Conservation (phyloP, 2,113 vertebrate genomes). For the Xenus cinereus region DNA sequence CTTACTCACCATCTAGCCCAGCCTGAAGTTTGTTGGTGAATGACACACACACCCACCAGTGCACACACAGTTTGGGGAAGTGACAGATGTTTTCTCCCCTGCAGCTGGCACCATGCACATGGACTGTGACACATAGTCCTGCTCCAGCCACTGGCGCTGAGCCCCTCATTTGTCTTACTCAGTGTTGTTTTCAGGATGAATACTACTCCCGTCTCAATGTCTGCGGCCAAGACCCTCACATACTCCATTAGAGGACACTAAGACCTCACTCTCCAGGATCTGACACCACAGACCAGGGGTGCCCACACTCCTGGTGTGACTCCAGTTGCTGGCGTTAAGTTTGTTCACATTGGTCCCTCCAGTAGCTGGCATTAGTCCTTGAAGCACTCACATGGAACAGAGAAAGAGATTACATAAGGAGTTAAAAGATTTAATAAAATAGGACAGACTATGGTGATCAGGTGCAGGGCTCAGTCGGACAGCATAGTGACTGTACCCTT, state of each 20-base stretch:
- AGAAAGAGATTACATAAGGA: neutral
- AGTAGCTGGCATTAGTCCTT: neutral
- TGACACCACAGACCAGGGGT: neutral
- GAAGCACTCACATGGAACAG: neutral
- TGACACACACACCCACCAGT: accelerated
- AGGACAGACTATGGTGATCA: neutral
- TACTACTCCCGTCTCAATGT: neutral
- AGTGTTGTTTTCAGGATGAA: accelerated
- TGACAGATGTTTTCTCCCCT: neutral
- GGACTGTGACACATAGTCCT: neutral
- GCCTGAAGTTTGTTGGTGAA: neutral
- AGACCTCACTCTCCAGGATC: neutral
- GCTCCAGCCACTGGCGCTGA: accelerated
- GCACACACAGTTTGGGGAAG: neutral
- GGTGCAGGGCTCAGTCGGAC: accelerated
- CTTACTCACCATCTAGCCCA: neutral
- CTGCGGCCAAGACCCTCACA: neutral
- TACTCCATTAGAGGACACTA: neutral
- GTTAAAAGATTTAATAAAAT: neutral
- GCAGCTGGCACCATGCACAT: neutral
- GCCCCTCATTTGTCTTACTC: neutral
- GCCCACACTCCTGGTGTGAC: neutral
- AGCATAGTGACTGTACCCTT: accelerated
- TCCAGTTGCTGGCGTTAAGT: neutral
- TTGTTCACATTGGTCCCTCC: neutral